Conservation (phyloP, 2,888 invertebrate genomes). For the Folsomia manolachei region DNA sequence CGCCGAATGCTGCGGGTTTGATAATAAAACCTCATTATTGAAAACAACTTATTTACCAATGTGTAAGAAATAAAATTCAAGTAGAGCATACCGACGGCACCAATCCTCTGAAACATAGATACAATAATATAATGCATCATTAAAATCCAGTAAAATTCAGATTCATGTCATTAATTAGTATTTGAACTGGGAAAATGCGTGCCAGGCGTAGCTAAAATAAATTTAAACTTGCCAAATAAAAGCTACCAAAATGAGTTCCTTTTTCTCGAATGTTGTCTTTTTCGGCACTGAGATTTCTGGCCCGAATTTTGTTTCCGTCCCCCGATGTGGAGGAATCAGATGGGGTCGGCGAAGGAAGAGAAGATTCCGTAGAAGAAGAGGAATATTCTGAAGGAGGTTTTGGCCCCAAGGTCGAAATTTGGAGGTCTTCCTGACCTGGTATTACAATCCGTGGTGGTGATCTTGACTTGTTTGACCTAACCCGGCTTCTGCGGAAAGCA, state of each 20-base stretch:
- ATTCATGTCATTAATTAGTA: conserved; percentile 2
- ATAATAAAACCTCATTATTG: neutral
- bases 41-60: neutral
- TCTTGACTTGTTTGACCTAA: neutral
- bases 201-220: neutral
- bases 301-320: neutral
- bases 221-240: conserved; percentile 37
- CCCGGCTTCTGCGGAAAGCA: neutral
- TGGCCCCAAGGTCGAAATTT: neutral
- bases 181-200: neutral
- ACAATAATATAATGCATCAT: neutral
- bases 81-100: conserved; percentile 34
- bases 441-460: no score
- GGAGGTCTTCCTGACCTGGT: neutral
- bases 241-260: conserved; percentile 43
- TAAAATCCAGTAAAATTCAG: neutral
- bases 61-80: no score
- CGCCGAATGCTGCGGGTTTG: conserved; percentile 85
- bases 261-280: neutral
- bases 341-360: neutral
- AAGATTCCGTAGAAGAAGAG: neutral
- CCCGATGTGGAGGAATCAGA: neutral
- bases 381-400: conserved; percentile 6
- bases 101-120: conserved; percentile 27
- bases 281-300: neutral